These are phyloP conservation scores for Scolopax bukidnonensis DNA, from an alignment of 2,797 vertebrate genomes.

Conservation along the genomic window DNA sequence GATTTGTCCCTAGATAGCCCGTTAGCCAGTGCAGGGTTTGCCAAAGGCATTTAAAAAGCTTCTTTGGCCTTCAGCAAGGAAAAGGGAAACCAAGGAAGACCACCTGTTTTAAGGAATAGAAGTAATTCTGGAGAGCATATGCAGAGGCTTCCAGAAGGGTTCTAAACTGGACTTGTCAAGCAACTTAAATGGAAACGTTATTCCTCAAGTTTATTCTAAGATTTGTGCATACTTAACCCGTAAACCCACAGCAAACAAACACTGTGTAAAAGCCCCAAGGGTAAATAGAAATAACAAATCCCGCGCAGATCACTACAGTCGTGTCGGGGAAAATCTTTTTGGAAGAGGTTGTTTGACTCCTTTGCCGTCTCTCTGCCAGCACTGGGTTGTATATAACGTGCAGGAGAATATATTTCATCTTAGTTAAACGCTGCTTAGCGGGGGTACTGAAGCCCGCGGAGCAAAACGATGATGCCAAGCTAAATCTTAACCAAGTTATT, in stretches of 20 bases:
- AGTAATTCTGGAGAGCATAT: background rate
- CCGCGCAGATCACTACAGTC: accelerated
- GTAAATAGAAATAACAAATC: background rate
- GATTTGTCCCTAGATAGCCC: background rate
- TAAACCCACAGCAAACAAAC: constrained; percentile 2
- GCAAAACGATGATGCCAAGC: background rate
- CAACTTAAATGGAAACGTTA: background rate
- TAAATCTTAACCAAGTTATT: constrained; percentile 51
- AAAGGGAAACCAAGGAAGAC: background rate
- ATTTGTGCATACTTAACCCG: background rate
- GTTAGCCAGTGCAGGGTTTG: accelerated
- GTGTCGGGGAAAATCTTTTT: background rate
- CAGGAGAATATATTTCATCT: background rate
- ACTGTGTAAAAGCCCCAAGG: background rate
- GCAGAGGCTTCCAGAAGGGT: background rate
- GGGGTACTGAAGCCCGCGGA: background rate
- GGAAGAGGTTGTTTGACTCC: background rate
- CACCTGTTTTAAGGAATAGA: constrained; percentile 15
- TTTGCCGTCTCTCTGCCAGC: background rate
- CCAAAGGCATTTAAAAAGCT: background rate
- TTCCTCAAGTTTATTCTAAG: background rate
- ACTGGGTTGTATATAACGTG: accelerated
- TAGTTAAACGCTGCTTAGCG: background rate
- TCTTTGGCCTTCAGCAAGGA: background rate
- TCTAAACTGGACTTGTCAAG: background rate